These are phyloP conservation scores for Sebastiscus tertius DNA, from an alignment of 2,797 vertebrate genomes.

Conservation along the genomic window DNA sequence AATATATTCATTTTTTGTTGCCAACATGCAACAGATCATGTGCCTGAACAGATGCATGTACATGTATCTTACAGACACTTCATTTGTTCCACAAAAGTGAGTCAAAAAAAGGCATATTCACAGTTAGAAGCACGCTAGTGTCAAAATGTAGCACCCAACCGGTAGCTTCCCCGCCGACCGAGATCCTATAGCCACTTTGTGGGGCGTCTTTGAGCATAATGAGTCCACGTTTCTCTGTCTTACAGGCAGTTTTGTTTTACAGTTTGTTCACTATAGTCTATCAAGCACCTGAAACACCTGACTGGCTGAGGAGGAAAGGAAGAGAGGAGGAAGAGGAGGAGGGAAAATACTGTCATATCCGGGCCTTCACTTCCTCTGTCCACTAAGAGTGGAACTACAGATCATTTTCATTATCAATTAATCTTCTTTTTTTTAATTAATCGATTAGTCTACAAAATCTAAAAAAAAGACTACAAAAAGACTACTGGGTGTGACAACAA, in stretches of 20 bases:
- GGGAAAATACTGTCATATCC: conserved; percentile 2
- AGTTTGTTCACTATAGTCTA: conserved; percentile 19
- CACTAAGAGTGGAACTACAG: not conserved
- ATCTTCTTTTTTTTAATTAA: not conserved
- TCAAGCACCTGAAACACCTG: conserved; percentile 12
- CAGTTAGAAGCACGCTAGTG: conserved; percentile 62
- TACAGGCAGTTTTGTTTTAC: conserved; percentile 44
- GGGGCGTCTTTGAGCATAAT: not conserved
- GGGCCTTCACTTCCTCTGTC: not conserved
- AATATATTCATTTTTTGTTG: conserved; percentile 26
- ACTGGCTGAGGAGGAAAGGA: not conserved
- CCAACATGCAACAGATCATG: conserved; percentile 30
- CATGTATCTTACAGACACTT: conserved; percentile 23
- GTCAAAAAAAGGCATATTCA: conserved; percentile 67
- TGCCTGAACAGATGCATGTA: conserved; percentile 27
- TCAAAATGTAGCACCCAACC: conserved; percentile 56
- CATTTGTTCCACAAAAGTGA: conserved; percentile 47
- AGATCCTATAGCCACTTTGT: conserved; percentile 1
- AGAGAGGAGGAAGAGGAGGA: not conserved
- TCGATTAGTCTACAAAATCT: conserved; percentile 15
- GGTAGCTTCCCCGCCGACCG: conserved; percentile 4
- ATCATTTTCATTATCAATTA: not conserved
- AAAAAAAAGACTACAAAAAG: not conserved
- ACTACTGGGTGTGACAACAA: not conserved
- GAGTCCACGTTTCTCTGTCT: not conserved